Evolutionary conservation across 1,140 invertebrate species (phyloP).

Genomic region (Augochlora pura): DNA sequence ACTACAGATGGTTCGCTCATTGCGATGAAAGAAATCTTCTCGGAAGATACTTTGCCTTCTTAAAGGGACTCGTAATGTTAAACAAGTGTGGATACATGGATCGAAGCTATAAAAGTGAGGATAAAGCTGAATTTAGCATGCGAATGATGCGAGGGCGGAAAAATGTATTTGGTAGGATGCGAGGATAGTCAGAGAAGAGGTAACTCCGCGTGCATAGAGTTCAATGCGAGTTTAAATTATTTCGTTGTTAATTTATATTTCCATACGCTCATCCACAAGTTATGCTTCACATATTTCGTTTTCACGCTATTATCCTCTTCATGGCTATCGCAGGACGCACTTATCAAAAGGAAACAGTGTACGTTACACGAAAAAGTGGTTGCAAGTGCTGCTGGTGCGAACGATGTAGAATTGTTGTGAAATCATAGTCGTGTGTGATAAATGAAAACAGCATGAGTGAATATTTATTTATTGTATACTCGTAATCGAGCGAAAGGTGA

Average conservation of each 20-base stretch:
- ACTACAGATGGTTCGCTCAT: background rate
- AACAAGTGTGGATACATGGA: background rate
- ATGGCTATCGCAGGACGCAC: conserved; percentile 11
- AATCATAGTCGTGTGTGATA: conserved; percentile 28
- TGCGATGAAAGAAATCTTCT: background rate
- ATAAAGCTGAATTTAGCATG: background rate
- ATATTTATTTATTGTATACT: conserved; percentile 57
- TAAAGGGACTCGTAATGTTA: background rate
- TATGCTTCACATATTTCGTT: conserved; percentile 6
- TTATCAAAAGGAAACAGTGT: conserved; percentile 4
- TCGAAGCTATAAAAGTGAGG: background rate
- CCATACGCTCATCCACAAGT: background rate
- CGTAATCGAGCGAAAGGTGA: conserved; percentile 28
- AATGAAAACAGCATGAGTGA: conserved; percentile 26
- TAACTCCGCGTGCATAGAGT: background rate
- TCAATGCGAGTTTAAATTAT: conserved; percentile 26
- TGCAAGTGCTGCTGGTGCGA: conserved; percentile 12
- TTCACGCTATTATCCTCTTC: conserved; percentile 19
- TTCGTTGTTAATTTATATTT: conserved; percentile 33
- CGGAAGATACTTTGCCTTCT: background rate
- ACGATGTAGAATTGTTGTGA: conserved; percentile 1
- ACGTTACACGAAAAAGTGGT: conserved; percentile 9
- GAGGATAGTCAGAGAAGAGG: conserved; percentile 28
- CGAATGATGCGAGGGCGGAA: background rate
- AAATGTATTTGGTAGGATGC: conserved; percentile 27